Base-by-base conservation (phyloP, 2,888 invertebrate species). In the Lomographa bimaculata region DNA sequence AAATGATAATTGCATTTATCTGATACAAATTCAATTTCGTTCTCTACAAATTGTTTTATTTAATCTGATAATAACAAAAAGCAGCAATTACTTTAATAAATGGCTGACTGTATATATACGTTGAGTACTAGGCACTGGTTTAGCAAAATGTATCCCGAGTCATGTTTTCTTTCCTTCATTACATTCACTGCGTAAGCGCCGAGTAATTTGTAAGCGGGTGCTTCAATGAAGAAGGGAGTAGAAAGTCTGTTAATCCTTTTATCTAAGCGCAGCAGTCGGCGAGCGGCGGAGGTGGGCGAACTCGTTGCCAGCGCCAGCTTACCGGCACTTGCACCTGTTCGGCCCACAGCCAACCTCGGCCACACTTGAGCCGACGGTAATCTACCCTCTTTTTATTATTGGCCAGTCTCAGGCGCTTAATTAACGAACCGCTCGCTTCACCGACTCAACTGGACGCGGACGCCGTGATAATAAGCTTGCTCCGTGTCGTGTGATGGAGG, bases 201-300 rank as follows among this genome's bases (percentile, higher is more conserved):
- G 7, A 40, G 41, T 46, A 46, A 40, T 41, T 47, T 41, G 35
- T 39, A 46, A 40, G 32, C 42, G 38, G 30, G 40, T 20, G 39
- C 29, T 30, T 62, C 64, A n/a, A n/a, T n/a, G 59, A 56, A 66
- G 62, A 69, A 59, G 66, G 56, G 64, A 64, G 63, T 59, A 71
- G 73, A 71, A 73, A 76, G 69, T 69, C 66, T 74, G 71, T 58
- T 80, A 81, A 81, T 79, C 81, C 81, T 68, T 80, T 80, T 83
- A 83, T 83, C 82, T 75, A 64, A 71, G 70, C 65, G 68, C 65
- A 75, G 72, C 82, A 81, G 75, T 65, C 79, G 74, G 71, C 51
- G 60, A 60, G 57, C 63, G 72, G 68, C 50, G 60, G 62, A 58
- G 62, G 60, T 56, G 59, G 65, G 62, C 57, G 63, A 64, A 58